phyloP scores from a whole-genome alignment of 2,797 vertebrate species.

The Enteromius thamalakanensis region DNA sequence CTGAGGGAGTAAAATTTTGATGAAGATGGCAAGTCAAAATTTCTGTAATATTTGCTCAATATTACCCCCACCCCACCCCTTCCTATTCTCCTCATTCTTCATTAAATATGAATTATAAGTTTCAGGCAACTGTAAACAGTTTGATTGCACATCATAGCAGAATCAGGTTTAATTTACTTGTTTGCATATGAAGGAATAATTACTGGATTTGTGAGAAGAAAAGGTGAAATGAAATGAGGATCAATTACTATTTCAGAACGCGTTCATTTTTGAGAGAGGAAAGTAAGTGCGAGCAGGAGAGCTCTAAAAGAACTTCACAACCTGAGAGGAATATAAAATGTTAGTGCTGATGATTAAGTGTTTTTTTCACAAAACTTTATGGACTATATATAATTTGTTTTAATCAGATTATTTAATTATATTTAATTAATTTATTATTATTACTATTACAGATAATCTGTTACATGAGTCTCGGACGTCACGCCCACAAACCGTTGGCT shows the following conservation, averaged over 20 bases:
- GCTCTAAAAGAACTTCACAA: conserved; percentile 8
- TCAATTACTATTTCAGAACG: conserved; percentile 69
- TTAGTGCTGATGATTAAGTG: neutral
- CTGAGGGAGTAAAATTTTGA: neutral
- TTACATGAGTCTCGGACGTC: too few relatives aligned
- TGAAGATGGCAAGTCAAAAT: conserved; percentile 19
- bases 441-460: too few relatives aligned
- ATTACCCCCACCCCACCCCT: neutral
- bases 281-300: neutral
- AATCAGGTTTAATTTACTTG: conserved; percentile 38
- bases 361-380: neutral
- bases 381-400: neutral
- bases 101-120: conserved; percentile 59
- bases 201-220: conserved; percentile 49
- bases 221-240: conserved; percentile 41
- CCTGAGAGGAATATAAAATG: conserved; percentile 20
- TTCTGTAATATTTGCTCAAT: conserved; percentile 41
- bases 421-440: neutral
- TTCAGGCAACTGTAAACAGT: conserved; percentile 50
- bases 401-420: neutral
- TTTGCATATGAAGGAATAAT: conserved; percentile 42
- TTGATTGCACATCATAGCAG: conserved; percentile 29
- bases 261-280: conserved; percentile 62
- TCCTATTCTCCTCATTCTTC: conserved; percentile 30
- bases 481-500: too few relatives aligned